Evolutionary conservation across 2,888 invertebrate species (phyloP).

Genomic region (Conistra vaccinii): DNA sequence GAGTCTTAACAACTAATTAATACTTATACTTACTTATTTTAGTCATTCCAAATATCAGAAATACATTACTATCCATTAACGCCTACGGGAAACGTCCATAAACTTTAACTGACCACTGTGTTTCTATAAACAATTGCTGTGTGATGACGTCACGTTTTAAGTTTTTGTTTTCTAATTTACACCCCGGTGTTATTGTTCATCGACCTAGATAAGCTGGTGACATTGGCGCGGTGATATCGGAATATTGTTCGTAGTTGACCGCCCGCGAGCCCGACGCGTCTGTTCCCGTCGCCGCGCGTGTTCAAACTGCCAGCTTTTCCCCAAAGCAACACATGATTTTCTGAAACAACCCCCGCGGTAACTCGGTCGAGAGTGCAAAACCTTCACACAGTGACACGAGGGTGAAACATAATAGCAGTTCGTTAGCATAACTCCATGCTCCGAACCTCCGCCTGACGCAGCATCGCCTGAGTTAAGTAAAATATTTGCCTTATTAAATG

Average conservation of each 20-base stretch:
- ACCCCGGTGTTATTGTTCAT: constrained; percentile 76
- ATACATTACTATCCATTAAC: constrained; percentile 80
- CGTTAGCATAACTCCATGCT: constrained; percentile 85
- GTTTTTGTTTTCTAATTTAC: constrained; percentile 68
- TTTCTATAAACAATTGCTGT: constrained; percentile 55
- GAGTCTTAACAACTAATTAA: constrained; percentile 40
- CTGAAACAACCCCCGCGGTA: constrained; percentile 85
- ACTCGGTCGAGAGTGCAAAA: constrained; percentile 89
- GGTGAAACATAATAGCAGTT: constrained; percentile 87
- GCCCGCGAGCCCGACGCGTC: constrained; percentile 70
- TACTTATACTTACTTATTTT: constrained; percentile 81
- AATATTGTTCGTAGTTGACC: constrained; percentile 61
- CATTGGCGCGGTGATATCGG: constrained; percentile 66
- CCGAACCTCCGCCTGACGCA: constrained; percentile 65
- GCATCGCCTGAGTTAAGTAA: constrained; percentile 80
- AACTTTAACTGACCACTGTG: constrained; percentile 69
- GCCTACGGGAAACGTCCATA: constrained; percentile 64
- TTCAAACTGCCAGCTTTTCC: constrained; percentile 80
- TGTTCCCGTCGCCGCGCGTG: constrained; percentile 74
- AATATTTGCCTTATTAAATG: constrained; percentile 86
- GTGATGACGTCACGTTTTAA: constrained; percentile 70
- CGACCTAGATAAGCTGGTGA: constrained; percentile 73
- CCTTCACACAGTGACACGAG: constrained; percentile 90
- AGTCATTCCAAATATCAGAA: constrained; percentile 86
- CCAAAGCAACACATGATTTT: constrained; percentile 87